Evolutionary conservation across 2,797 vertebrate species (phyloP).

Genomic region (Galaxias olidus): DNA sequence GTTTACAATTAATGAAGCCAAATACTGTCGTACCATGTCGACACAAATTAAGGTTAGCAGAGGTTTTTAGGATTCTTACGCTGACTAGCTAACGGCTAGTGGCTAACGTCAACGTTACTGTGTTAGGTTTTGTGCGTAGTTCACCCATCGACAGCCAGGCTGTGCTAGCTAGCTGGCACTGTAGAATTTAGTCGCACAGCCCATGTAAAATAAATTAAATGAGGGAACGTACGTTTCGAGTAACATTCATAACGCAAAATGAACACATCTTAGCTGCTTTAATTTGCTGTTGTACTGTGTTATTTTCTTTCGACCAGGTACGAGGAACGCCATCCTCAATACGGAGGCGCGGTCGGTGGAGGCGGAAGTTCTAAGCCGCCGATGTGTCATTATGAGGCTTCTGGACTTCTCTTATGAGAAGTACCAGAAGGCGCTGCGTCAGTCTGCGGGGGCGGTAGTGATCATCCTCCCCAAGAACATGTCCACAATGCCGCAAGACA

Average conservation of each 20-base stretch:
- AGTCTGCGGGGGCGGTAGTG: constrained; percentile 94
- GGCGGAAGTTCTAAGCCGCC: constrained; percentile 94
- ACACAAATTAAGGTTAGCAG: too few species aligned
- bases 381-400: constrained; percentile 96
- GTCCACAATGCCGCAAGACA: constrained; percentile 93
- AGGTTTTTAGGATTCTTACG: background rate
- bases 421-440: constrained; percentile 94
- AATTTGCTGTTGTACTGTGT: too few species aligned
- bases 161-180: constrained; percentile 31
- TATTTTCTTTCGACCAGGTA: constrained; percentile 73
- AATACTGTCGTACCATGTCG: too few species aligned
- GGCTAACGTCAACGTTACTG: too few species aligned
- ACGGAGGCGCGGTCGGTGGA: constrained; percentile 94
- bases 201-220: too few species aligned
- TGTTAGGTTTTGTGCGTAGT: background rate
- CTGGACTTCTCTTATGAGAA: constrained; percentile 93
- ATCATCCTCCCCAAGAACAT: constrained; percentile 93
- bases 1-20: too few species aligned
- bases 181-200: too few species aligned
- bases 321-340: constrained; percentile 93
- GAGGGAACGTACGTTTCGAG: too few species aligned
- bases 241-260: too few species aligned
- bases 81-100: background rate
- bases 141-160: constrained; percentile 41
- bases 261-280: too few species aligned